Conservation (phyloP, 2,113 vertebrate species). For the Alectura lathami region DNA sequence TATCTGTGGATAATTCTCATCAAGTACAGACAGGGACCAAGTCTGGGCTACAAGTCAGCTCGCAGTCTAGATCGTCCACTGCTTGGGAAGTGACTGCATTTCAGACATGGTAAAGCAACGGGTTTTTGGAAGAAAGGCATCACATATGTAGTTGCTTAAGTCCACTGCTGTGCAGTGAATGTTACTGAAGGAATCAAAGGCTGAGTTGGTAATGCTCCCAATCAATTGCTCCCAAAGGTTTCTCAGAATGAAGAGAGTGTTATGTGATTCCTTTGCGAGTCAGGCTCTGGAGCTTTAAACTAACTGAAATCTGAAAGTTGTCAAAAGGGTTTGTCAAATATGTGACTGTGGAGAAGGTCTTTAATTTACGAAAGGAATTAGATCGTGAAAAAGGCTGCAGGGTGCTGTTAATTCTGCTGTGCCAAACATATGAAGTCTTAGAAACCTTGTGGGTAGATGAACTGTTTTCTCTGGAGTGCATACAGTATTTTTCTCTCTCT, state of each 20-base stretch:
- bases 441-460: constrained; percentile 9
- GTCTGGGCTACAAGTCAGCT: background rate
- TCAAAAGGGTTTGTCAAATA: constrained; percentile 67
- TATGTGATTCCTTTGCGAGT: background rate
- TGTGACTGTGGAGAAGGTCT: constrained; percentile 66
- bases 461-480: constrained; percentile 58
- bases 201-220: constrained; percentile 60
- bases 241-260: constrained; percentile 44
- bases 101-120: background rate
- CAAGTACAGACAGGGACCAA: background rate
- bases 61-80: background rate
- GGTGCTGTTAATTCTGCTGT: constrained; percentile 52
- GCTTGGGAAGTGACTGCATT: background rate
- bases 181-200: constrained; percentile 20
- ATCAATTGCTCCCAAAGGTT: constrained; percentile 32
- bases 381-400: constrained; percentile 64
- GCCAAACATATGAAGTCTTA: constrained; percentile 32
- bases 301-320: constrained; percentile 70
- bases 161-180: background rate
- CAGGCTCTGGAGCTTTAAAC: constrained; percentile 31
- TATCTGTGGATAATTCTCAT: background rate
- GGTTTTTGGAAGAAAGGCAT: background rate
- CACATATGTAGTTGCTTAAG: background rate
- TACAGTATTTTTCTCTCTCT: background rate
- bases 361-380: constrained; percentile 69